Base-by-base conservation (phyloP, 2,113 vertebrate species). In the Ancistrus triradiatus region DNA sequence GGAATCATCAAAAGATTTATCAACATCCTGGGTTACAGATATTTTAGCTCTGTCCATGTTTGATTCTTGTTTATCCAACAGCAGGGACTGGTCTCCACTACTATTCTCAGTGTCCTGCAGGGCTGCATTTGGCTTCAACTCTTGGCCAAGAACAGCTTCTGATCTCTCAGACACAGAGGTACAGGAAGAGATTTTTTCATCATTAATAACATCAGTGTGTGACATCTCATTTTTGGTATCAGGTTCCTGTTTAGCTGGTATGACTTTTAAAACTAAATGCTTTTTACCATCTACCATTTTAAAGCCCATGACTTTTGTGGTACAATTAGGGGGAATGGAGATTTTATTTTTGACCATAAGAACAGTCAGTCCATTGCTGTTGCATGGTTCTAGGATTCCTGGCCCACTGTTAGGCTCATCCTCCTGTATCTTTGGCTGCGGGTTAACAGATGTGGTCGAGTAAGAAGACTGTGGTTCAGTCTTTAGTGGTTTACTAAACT, bases 251-350 rank as follows among this genome's bases (percentile, higher is more conserved):
- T 92, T 95, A 79, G 90, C 72, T 70, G 93, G 95, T 71, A 97
- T 81, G 28, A 98, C 85, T 81, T 97, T 98, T 74, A 98, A 93
- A 77, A 98, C 92, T 76, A 98, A 86, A 82, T 97, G 93, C 70
- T 97, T 94, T 75, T 93, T 98, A 56, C 96, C 95, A 79, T 96
- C 94, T 6, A 98, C 90, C 84, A 97, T 84, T 81, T 95, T 97
- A 80, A 98, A 95, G 43, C 95, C 95, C 91, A 97, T 91, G 62
- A 97, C 94, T 77, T 93, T 97, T 79, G 95, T 95, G 63, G 86
- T 95, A 61, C 94, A 98, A 79, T 98, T 95, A 31, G 93, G 90
- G 50, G 96, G 95, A 76, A 97, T 84, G 40, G 91, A 87, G 78
- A 96, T 93, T 90, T 91, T 95, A 78, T 97, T 98, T 85, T 93